Conservation (phyloP, 2,797 vertebrate genomes). For the Poeciliopsis turneri region DNA sequence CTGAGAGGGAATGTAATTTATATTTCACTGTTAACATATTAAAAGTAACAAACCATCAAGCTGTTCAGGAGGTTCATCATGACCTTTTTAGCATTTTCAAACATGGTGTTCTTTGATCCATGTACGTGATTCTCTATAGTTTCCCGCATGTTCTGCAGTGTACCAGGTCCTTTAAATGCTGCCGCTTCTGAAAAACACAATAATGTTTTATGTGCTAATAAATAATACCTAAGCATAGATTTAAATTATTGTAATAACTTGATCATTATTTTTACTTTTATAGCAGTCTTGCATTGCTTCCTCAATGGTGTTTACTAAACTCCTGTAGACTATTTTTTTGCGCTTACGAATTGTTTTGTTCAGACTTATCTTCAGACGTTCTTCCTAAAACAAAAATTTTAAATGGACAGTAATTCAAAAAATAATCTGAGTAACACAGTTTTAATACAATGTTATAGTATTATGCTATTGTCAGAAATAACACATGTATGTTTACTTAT, state of each 20-base stretch:
- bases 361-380: not conserved
- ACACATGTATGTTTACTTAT: not conserved
- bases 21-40: not conserved
- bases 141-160: not conserved
- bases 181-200: not conserved
- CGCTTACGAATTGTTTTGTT: not conserved
- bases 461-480: not conserved
- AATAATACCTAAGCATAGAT: not conserved
- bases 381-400: not conserved
- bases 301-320: not conserved
- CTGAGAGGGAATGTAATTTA: not conserved
- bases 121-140: not conserved
- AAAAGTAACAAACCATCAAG: conserved; percentile 37
- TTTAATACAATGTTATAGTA: not conserved
- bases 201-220: not conserved
- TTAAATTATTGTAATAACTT: not conserved
- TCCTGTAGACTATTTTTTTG: not conserved
- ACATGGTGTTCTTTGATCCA: conserved; percentile 23
- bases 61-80: not conserved
- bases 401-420: not conserved
- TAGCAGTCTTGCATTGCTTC: not conserved
- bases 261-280: not conserved
- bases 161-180: not conserved
- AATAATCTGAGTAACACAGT: not conserved
- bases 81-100: not conserved